phyloP scores from a whole-genome alignment of 2,888 invertebrate genomes.

The Aporophyla lueneburgensis region DNA sequence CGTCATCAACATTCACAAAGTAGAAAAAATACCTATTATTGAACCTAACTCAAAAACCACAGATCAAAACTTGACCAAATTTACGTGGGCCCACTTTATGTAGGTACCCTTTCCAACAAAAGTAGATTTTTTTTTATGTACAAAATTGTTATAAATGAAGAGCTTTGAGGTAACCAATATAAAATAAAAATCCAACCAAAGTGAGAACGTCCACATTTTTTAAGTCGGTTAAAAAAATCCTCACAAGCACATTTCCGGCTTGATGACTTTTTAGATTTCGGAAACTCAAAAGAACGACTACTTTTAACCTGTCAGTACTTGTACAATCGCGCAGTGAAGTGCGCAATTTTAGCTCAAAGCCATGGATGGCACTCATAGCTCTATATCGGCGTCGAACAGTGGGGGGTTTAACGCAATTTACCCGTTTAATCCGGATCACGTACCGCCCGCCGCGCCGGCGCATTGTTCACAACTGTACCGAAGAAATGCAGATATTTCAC shows the following conservation, averaged over 20 bases:
- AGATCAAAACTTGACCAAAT: too few species aligned
- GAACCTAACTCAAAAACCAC: too few species aligned
- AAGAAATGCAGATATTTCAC: constrained; percentile 69
- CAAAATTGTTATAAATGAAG: too few species aligned
- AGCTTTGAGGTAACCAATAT: too few species aligned
- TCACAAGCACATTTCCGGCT: background rate
- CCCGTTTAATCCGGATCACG: constrained; percentile 75
- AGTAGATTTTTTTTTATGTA: too few species aligned
- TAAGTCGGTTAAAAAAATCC: too few species aligned
- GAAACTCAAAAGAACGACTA: constrained; percentile 31
- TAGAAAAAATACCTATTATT: too few species aligned
- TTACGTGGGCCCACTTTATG: too few species aligned
- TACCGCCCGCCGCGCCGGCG: constrained; percentile 56
- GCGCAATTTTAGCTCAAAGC: constrained; percentile 68
- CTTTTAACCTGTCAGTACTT: constrained; percentile 55
- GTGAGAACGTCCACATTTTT: too few species aligned
- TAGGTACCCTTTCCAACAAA: too few species aligned
- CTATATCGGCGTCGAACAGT: constrained; percentile 76
- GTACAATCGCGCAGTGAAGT: constrained; percentile 67
- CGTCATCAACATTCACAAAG: too few species aligned
- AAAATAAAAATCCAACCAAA: too few species aligned
- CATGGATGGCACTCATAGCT: constrained; percentile 66
- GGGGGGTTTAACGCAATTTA: constrained; percentile 77
- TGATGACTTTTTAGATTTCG: constrained; percentile 35
- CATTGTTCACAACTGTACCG: constrained; percentile 67